Conservation (phyloP, 2,888 invertebrate genomes). For the Ypsolopha scabrella region DNA sequence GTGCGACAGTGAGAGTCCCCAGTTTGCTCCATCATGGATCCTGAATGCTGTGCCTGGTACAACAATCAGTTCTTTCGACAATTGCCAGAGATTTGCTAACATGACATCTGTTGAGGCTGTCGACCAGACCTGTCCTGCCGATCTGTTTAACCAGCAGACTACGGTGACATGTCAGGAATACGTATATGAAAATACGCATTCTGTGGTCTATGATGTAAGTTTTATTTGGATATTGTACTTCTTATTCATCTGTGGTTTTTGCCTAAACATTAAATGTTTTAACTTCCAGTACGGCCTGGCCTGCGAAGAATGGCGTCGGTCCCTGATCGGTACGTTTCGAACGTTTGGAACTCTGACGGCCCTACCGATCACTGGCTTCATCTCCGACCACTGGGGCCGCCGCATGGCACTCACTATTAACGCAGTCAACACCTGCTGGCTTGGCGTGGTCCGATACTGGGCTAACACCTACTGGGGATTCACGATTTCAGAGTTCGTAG, state of each 20-base stretch:
- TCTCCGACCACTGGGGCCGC: slow-evolving; percentile 80
- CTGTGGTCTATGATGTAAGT: slow-evolving; percentile 49
- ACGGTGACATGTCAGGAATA: slow-evolving; percentile 26
- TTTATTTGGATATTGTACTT: neutral
- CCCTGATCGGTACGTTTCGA: slow-evolving; percentile 77
- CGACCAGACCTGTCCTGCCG: slow-evolving; percentile 26
- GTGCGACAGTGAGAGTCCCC: slow-evolving; percentile 27
- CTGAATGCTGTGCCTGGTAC: slow-evolving; percentile 36
- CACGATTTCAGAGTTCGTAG: slow-evolving; percentile 74
- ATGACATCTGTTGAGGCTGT: slow-evolving; percentile 7
- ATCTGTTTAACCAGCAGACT: slow-evolving; percentile 26
- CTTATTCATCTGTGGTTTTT: neutral
- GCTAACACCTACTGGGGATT: slow-evolving; percentile 75
- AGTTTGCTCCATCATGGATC: slow-evolving; percentile 52
- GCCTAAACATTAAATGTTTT: neutral
- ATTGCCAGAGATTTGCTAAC: slow-evolving; percentile 47
- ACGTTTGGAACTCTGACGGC: slow-evolving; percentile 76
- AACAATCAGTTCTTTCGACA: slow-evolving; percentile 28
- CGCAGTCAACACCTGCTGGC: slow-evolving; percentile 68
- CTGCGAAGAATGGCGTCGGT: slow-evolving; percentile 77
- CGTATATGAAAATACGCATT: slow-evolving; percentile 36
- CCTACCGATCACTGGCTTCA: slow-evolving; percentile 74
- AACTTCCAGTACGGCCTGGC: slow-evolving; percentile 67
- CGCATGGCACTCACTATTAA: slow-evolving; percentile 67
- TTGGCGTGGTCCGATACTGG: slow-evolving; percentile 71